Base-by-base conservation (phyloP, 2,888 invertebrate genomes). In the Agonopterix subpropinquella region DNA sequence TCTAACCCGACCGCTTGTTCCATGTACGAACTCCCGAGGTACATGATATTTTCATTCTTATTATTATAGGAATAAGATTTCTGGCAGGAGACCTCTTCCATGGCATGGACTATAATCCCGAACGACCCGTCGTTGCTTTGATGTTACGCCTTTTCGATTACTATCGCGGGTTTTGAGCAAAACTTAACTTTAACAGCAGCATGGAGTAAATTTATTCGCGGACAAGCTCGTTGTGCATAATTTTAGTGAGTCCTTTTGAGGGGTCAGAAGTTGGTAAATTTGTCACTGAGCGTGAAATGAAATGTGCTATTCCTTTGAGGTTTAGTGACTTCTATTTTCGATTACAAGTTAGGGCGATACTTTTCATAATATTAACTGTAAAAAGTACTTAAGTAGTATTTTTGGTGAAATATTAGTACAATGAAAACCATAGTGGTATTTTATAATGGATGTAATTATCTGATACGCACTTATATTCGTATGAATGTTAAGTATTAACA, bases 111-210 rank as follows among this genome's bases (percentile, higher is more conserved):
- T 28, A 28, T 28, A 28, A 28, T 28, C 7, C 54, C 52, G 55
- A 65, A 63, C 62, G 58, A 55, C 56, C 54, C 59, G 61, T 57
- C 53, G 50, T 61, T 61, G 67, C 71, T 74, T 74, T 73, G 74
- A 75, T 66, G 65, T 64, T 57, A 57, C 57, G 56, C 55, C 56
- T 56, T 58, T 52, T 54, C 35, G 54, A 55, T 61, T 51, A 59
- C 59, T 62, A 62, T 63, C 59, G 53, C 57, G 51, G 54, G 55
- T 58, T 53, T 54, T 49, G 49, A 53, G 50, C 53, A 56, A 54
- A 54, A 52, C 60, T 58, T 59, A 57, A 61, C 58, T 58, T 61
- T 39, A n/a, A 28, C 37, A 57, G 53, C 48, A 49, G 35, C 47
- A 47, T 36, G 53, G 28, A 47, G 44, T 37, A 47, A 54, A 57